Percentiles rank a stretch among this genome's conserved stretches.
These are phyloP conservation scores for Heliconius eleuchia DNA, from an alignment of 1,140 invertebrate genomes.

Conservation along the genomic window DNA sequence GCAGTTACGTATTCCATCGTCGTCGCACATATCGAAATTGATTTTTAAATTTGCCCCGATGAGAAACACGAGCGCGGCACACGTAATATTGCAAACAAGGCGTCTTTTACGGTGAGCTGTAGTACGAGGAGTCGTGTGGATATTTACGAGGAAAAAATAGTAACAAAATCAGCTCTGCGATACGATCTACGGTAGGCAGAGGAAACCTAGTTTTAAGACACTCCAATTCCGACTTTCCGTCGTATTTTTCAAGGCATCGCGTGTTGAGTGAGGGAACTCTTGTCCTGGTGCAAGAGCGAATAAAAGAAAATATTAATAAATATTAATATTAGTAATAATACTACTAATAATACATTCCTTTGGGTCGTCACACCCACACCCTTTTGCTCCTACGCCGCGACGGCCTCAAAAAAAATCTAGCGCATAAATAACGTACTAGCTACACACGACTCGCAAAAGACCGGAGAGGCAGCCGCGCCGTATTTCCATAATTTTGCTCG, in stretches of 20 bases:
- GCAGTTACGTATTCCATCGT: slow-evolving; percentile 8
- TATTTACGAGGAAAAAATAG: neutral
- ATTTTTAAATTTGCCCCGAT: slow-evolving; percentile 14
- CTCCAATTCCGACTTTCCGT: no score
- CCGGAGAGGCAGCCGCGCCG: slow-evolving; percentile 28
- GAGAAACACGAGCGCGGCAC: slow-evolving; percentile 1
- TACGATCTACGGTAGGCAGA: no score
- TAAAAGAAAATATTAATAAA: no score
- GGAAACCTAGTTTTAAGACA: no score
- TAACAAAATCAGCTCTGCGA: no score
- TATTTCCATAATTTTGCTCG: slow-evolving; percentile 65
- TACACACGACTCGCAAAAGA: slow-evolving; percentile 25
- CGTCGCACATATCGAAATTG: slow-evolving; percentile 15
- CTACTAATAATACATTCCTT: no score
- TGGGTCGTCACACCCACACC: no score
- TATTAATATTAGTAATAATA: no score
- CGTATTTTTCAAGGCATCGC: no score
- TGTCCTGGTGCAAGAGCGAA: no score
- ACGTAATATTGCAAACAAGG: neutral
- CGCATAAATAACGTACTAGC: slow-evolving; percentile 20
- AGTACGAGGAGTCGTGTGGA: slow-evolving; percentile 4
- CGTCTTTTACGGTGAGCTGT: neutral
- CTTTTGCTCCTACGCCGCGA: no score
- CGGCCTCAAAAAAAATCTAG: slow-evolving; percentile 14
- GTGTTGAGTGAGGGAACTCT: no score